These are phyloP conservation scores for Felis chaus DNA, from an alignment of 2,113 vertebrate species.

Conservation along the genomic window DNA sequence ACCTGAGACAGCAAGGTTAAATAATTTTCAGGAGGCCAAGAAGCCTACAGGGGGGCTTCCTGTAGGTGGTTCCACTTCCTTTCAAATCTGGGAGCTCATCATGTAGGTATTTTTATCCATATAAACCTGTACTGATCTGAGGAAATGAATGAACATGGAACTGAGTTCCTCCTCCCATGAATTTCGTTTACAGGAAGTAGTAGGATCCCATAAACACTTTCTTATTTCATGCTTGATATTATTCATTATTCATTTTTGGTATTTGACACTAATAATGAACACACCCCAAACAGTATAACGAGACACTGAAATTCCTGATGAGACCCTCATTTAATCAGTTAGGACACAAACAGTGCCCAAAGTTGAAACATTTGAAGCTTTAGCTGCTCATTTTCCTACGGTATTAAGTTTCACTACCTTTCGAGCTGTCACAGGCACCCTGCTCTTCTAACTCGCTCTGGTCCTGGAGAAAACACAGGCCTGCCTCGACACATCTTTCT, in stretches of 20 bases:
- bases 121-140: neutral
- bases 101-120: rapidly evolving
- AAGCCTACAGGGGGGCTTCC: neutral
- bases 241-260: neutral
- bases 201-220: neutral
- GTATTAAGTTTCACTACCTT: neutral
- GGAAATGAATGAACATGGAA: neutral
- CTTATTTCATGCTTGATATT: neutral
- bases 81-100: neutral
- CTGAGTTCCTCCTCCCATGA: neutral
- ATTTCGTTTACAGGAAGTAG: neutral
- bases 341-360: neutral
- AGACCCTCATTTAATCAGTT: neutral
- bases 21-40: neutral
- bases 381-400: neutral
- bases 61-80: neutral
- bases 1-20: neutral
- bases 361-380: neutral
- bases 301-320: neutral
- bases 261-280: neutral
- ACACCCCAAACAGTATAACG: neutral
- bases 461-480: neutral
- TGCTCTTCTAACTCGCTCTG: neutral
- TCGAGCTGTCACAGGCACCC: neutral
- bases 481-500: neutral